Conservation (phyloP, 2,888 invertebrate species). For the Automeris io region DNA sequence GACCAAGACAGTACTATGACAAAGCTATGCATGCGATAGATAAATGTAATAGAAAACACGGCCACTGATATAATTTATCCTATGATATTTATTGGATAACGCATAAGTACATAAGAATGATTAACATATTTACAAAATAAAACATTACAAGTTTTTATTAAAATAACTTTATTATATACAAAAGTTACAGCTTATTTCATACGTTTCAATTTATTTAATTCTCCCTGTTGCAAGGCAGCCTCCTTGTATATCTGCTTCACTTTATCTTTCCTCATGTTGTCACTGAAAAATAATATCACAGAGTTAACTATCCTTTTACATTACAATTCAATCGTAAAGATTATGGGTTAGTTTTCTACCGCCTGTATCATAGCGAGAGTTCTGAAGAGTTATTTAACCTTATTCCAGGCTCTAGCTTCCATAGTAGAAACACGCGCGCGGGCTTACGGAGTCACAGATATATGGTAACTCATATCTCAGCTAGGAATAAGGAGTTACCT, state of each 20-base stretch:
- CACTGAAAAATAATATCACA: slow-evolving; percentile 71
- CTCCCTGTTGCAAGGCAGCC: slow-evolving; percentile 89
- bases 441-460: too few species aligned
- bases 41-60: too few species aligned
- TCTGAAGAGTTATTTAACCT: too few species aligned
- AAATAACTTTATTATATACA: slow-evolving; percentile 8
- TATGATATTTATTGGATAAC: too few species aligned
- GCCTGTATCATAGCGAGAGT: too few species aligned
- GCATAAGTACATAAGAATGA: background rate
- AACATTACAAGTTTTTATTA: background rate
- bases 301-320: background rate
- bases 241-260: slow-evolving; percentile 90
- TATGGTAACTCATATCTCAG: too few species aligned
- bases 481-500: too few species aligned
- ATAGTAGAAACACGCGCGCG: too few species aligned
- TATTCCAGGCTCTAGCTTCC: too few species aligned
- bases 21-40: too few species aligned
- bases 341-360: too few species aligned
- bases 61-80: slow-evolving; percentile 3
- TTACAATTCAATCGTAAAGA: background rate
- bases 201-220: slow-evolving; percentile 84
- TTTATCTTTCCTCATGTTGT: slow-evolving; percentile 87
- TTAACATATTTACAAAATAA: background rate
- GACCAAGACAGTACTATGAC: too few species aligned
- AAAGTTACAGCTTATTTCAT: slow-evolving; percentile 54